phyloP scores from a whole-genome alignment of 2,113 vertebrate species.

The Phrynocephalus versicolor region DNA sequence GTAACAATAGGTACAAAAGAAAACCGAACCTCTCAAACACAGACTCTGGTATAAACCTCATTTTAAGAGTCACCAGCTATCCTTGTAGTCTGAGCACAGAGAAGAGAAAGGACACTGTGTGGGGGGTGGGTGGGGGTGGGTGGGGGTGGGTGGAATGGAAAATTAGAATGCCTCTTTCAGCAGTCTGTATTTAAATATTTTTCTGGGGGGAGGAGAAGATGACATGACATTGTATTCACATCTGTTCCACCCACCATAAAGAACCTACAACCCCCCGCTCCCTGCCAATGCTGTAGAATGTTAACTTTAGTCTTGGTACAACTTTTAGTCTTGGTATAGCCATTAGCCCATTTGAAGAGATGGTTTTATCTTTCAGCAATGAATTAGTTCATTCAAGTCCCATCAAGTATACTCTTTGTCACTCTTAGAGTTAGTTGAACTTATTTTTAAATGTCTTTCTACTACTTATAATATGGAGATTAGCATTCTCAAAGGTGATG shows the following conservation, averaged over 20 bases:
- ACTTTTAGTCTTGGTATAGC: constrained; percentile 45
- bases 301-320: constrained; percentile 33
- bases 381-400: constrained; percentile 63
- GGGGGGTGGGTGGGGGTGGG: no score
- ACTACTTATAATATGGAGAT: constrained; percentile 24
- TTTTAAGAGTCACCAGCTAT: background rate
- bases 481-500: constrained; percentile 39
- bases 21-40: background rate
- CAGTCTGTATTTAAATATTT: background rate
- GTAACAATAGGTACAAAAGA: background rate
- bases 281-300: constrained; percentile 12
- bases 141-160: background rate
- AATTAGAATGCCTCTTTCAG: background rate
- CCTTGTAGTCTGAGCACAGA: background rate
- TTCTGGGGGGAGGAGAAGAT: background rate
- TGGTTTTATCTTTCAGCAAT: constrained; percentile 63
- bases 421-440: constrained; percentile 54
- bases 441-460: constrained; percentile 60
- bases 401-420: constrained; percentile 56
- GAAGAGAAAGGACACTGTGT: background rate
- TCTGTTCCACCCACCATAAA: background rate
- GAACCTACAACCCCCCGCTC: background rate
- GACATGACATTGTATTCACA: background rate
- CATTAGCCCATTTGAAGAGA: constrained; percentile 40
- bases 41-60: background rate